phyloP scores from a whole-genome alignment of 2,888 invertebrate genomes.

The Creontiades dilutus region DNA sequence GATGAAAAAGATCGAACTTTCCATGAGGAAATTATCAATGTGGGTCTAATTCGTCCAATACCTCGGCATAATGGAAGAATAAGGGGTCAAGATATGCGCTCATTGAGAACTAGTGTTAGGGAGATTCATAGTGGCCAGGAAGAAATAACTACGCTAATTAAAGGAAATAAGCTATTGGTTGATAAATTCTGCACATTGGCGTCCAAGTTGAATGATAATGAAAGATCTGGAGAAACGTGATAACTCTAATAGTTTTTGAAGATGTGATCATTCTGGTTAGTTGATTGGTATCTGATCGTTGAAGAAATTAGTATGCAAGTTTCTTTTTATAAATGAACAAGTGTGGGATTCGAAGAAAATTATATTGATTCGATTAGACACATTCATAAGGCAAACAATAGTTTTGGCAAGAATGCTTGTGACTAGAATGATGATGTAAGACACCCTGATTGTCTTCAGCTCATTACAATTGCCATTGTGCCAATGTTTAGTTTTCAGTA shows the following conservation, averaged over 20 bases:
- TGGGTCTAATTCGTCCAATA: slow-evolving; percentile 73
- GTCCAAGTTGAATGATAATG: slow-evolving; percentile 67
- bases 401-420: too few relatives aligned
- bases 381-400: too few relatives aligned
- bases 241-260: background rate
- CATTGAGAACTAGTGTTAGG: slow-evolving; percentile 76
- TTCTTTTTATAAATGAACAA: too few relatives aligned
- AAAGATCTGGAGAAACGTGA: slow-evolving; percentile 37
- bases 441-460: too few relatives aligned
- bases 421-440: too few relatives aligned
- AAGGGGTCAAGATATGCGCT: slow-evolving; percentile 75
- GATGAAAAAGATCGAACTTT: slow-evolving; percentile 76
- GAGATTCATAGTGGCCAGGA: slow-evolving; percentile 78
- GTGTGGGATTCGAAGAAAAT: too few relatives aligned
- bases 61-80: slow-evolving; percentile 75
- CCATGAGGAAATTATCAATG: slow-evolving; percentile 76
- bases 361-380: too few relatives aligned
- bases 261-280: too few relatives aligned
- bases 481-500: too few relatives aligned
- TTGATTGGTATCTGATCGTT: too few relatives aligned
- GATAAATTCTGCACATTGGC: slow-evolving; percentile 77
- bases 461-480: too few relatives aligned
- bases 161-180: slow-evolving; percentile 79
- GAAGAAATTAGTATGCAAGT: too few relatives aligned
- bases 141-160: slow-evolving; percentile 78